phyloP scores from a whole-genome alignment of 1,140 invertebrate species.

The Sycophaga agraensis region DNA sequence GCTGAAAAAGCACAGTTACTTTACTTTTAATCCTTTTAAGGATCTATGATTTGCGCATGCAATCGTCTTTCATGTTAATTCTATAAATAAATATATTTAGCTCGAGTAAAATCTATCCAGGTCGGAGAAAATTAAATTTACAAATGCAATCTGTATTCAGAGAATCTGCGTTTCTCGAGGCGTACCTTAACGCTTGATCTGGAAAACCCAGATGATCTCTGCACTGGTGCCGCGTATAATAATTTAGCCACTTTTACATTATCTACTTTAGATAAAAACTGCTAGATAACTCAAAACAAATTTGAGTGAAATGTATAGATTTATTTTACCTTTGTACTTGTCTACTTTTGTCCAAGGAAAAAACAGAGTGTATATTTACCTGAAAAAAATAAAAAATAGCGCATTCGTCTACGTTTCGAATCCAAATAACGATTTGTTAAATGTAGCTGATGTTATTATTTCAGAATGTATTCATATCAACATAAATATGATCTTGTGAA shows the following conservation, averaged over 20 bases:
- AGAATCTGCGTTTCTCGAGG: slow-evolving; percentile 25
- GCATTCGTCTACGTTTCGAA: slow-evolving; percentile 30
- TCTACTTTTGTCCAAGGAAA: slow-evolving; percentile 41
- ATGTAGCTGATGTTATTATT: slow-evolving; percentile 32
- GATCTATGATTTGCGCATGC: slow-evolving; percentile 22
- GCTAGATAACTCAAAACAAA: slow-evolving; percentile 28
- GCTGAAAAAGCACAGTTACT: slow-evolving; percentile 7
- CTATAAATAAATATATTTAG: slow-evolving; percentile 27
- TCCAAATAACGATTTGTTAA: slow-evolving; percentile 30
- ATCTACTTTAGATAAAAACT: slow-evolving; percentile 35
- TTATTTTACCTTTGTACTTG: slow-evolving; percentile 41
- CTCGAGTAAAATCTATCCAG: slow-evolving; percentile 23
- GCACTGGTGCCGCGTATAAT: slow-evolving; percentile 37
- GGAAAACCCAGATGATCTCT: slow-evolving; percentile 29
- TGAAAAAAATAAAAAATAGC: slow-evolving; percentile 23
- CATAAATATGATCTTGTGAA: slow-evolving; percentile 32
- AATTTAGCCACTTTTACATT: slow-evolving; percentile 42
- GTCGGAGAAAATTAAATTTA: slow-evolving; percentile 26
- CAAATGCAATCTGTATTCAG: slow-evolving; percentile 31
- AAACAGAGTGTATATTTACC: slow-evolving; percentile 31
- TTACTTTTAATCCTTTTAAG: slow-evolving; percentile 14
- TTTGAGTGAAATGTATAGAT: slow-evolving; percentile 41
- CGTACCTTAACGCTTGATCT: slow-evolving; percentile 22
- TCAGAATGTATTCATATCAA: slow-evolving; percentile 34
- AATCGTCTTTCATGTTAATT: slow-evolving; percentile 30